Evolutionary conservation across 2,888 invertebrate species (phyloP).

Genomic region (Pachliopta kotzebuea): DNA sequence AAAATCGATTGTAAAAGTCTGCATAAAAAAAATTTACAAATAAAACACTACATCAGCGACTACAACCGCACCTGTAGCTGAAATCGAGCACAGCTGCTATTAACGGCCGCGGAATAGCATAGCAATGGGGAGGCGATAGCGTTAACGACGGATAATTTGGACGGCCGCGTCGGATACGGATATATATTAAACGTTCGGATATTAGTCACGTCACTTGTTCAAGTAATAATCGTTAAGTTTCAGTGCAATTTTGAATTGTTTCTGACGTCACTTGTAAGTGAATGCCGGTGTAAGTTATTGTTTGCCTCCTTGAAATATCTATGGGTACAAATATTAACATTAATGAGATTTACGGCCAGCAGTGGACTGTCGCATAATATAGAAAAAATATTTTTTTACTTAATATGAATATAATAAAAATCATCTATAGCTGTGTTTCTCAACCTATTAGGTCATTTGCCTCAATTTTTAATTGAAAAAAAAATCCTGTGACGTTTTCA

Average conservation of each 20-base stretch:
- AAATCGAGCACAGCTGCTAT: slow-evolving; percentile 21
- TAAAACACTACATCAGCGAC: slow-evolving; percentile 21
- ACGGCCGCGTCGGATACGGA: slow-evolving; percentile 16
- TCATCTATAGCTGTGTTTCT: too few relatives aligned
- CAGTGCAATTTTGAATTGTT: slow-evolving; percentile 21
- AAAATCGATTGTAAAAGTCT: neutral
- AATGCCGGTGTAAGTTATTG: too few relatives aligned
- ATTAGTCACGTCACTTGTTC: slow-evolving; percentile 25
- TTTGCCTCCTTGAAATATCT: too few relatives aligned
- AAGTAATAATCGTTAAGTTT: slow-evolving; percentile 26
- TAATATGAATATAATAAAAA: too few relatives aligned
- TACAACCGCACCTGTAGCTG: slow-evolving; percentile 25
- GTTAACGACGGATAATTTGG: slow-evolving; percentile 24
- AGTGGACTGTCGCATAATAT: too few relatives aligned
- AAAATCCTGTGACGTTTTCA: too few relatives aligned
- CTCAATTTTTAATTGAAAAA: too few relatives aligned
- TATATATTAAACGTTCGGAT: slow-evolving; percentile 18
- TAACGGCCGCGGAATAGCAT: slow-evolving; percentile 26
- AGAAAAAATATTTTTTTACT: too few relatives aligned
- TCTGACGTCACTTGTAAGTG: slow-evolving; percentile 4
- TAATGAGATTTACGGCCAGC: too few relatives aligned
- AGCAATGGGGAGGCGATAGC: slow-evolving; percentile 18
- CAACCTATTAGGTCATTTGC: too few relatives aligned
- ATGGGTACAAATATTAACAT: too few relatives aligned
- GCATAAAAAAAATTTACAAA: slow-evolving; percentile 14